A percentile compares a stretch with the other conserved stretches of the same genome.
Evolutionary conservation across 2,888 invertebrate species (phyloP).

Genomic region (Drosophila borborema): DNA sequence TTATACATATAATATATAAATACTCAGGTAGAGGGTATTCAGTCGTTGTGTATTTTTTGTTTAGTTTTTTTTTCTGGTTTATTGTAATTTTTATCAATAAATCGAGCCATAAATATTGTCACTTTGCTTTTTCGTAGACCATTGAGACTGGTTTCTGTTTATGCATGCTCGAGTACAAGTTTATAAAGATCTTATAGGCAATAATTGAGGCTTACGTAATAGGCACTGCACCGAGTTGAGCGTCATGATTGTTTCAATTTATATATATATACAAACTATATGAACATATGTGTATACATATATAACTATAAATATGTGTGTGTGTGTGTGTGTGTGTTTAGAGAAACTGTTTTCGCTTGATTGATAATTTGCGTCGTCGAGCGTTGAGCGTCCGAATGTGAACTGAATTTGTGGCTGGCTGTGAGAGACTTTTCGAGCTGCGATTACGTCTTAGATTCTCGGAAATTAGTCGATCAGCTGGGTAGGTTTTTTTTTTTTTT

Average conservation of each 20-base stretch:
- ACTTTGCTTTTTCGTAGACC: conserved; percentile 26
- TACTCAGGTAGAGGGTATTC: conserved; percentile 4
- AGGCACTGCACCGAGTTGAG: conserved; percentile 49
- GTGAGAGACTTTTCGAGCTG: conserved; percentile 39
- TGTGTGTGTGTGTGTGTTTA: not conserved
- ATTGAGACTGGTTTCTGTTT: conserved; percentile 35
- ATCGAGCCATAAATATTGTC: conserved; percentile 50
- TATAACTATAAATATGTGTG: conserved; percentile 17
- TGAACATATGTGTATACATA: conserved; percentile 16
- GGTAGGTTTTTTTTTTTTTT: no score
- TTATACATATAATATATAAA: not conserved
- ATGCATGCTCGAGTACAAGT: conserved; percentile 28
- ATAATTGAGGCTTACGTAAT: conserved; percentile 72
- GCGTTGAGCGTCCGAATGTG: conserved; percentile 58
- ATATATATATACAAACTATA: conserved; percentile 19
- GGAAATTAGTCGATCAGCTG: conserved; percentile 24
- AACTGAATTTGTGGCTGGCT: conserved; percentile 52
- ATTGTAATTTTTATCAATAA: conserved; percentile 34
- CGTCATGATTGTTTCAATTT: conserved; percentile 50
- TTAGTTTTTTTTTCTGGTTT: conserved; percentile 15
- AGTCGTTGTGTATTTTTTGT: not conserved
- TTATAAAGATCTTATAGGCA: conserved; percentile 39
- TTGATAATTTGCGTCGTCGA: conserved; percentile 50
- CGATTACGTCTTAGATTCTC: conserved; percentile 32
- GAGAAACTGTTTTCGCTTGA: conserved; percentile 31